A percentile compares a stretch with the other conserved stretches of the same genome.
phyloP scores from a whole-genome alignment of 2,888 invertebrate genomes.

The Euplagia quadripunctaria region DNA sequence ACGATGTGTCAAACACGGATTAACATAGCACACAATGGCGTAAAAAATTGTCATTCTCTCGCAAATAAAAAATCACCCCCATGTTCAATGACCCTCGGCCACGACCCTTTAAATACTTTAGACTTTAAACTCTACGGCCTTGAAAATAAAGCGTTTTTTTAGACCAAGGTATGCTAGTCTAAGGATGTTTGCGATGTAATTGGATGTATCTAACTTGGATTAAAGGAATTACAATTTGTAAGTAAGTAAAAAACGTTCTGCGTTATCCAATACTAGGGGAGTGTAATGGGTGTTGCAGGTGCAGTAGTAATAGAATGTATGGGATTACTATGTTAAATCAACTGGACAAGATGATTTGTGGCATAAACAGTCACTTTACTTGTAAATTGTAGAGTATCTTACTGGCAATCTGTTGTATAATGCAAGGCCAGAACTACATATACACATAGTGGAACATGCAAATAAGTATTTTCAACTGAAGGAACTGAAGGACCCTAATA shows the following conservation, averaged over 20 bases:
- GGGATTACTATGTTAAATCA: slow-evolving; percentile 63
- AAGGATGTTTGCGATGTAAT: slow-evolving; percentile 79
- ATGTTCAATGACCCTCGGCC: slow-evolving; percentile 52
- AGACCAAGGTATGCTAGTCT: slow-evolving; percentile 14
- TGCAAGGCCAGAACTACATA: neutral
- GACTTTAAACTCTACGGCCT: slow-evolving; percentile 48
- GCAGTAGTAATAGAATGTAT: slow-evolving; percentile 68
- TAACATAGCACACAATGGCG: slow-evolving; percentile 78
- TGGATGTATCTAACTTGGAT: slow-evolving; percentile 85
- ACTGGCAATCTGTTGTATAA: neutral
- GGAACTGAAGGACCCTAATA: neutral
- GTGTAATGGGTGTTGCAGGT: slow-evolving; percentile 76
- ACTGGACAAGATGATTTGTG: slow-evolving; percentile 41
- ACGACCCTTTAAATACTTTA: slow-evolving; percentile 28
- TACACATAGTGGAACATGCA: neutral
- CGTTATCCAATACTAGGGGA: slow-evolving; percentile 63
- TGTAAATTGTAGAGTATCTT: slow-evolving; percentile 10
- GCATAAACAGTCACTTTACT: slow-evolving; percentile 16
- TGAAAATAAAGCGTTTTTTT: slow-evolving; percentile 34
- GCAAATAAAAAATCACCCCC: slow-evolving; percentile 73
- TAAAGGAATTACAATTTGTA: slow-evolving; percentile 86
- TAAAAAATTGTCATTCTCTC: slow-evolving; percentile 81
- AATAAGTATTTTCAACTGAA: neutral
- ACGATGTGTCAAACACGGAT: slow-evolving; percentile 84
- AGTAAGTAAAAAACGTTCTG: slow-evolving; percentile 78